Base-by-base conservation (phyloP, 2,113 vertebrate species). In the Megaleporinus macrocephalus region DNA sequence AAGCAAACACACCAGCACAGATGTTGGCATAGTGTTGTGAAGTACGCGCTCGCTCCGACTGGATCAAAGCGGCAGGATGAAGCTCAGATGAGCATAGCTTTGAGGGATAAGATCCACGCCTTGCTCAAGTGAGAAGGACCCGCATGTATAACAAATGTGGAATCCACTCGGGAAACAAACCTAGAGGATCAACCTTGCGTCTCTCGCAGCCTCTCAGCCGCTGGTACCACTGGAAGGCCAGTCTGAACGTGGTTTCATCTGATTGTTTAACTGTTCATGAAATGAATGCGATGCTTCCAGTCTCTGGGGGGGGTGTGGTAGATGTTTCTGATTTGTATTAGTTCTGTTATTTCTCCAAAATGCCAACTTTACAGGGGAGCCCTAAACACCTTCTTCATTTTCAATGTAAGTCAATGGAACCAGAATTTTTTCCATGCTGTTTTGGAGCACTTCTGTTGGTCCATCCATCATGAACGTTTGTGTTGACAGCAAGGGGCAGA, bases 21-120 rank as follows among this genome's bases (percentile, higher is more conserved):
- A 33, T 69, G 66, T 44, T 44, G n/a, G 12, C 44, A 70, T 22
- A 44, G 33, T 44, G 20, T 44, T 70, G 66, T 41, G 36, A n/a
- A 70, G 66, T 44, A 70, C 36, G 22, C 44, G 66, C 33, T 70
- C 12, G 5, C 33, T 44, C 66, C 33, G 65, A 41, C 65, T 41
- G 66, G 66, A 70, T 44, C 66, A 70, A 70, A 70, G 66, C 33
- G 1, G 57, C 0, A 11, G 57, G 57, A 61, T 61, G 57, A 61
- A 20, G 30, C 66, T 70, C 22, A 44, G 66, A 36, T n/a, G 41
- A 13, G 33, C 3, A 36, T 41, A 1, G 66, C 66, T 70, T 70
- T 70, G 33, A 70, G 66, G 33, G 36, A 70, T 70, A 41, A 70
- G 66, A 44, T 70, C 66, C 65, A 41, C 11, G 65, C 33, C 66